A percentile compares a stretch with the other conserved stretches of the same genome.
Evolutionary conservation across 37 sponge, comb jelly and placozoan genomes (phyloP).

Genomic region (Cliona cf. orientalis): DNA sequence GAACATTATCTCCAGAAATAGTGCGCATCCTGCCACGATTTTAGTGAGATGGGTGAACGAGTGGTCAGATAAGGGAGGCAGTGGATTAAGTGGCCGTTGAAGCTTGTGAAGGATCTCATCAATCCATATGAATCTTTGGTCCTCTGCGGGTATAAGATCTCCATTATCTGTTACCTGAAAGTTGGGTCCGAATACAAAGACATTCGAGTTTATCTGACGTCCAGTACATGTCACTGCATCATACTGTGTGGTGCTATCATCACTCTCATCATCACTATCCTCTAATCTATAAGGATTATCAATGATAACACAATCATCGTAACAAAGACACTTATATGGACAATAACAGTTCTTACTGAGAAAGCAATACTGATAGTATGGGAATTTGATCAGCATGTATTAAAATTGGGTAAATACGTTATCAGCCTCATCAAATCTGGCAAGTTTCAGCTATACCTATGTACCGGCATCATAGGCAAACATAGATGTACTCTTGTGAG

Average conservation of each 20-base stretch:
- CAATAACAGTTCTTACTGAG: no score
- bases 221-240: slow-evolving; percentile 29
- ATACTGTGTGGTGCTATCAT: slow-evolving; percentile 13
- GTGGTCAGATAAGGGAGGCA: neutral
- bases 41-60: neutral
- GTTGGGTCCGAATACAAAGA: slow-evolving; percentile 34
- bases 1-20: slow-evolving; percentile 32
- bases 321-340: no score
- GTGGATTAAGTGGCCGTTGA: slow-evolving; percentile 9
- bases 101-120: slow-evolving; percentile 17
- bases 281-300: neutral
- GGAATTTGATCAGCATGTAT: no score
- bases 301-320: neutral
- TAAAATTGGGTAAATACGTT: no score
- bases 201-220: slow-evolving; percentile 16
- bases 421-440: no score
- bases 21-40: neutral
- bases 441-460: no score
- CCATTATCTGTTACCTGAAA: slow-evolving; percentile 11
- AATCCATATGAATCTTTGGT: slow-evolving; percentile 22
- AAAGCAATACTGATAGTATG: no score
- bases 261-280: slow-evolving; percentile 2
- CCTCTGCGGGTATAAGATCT: neutral
- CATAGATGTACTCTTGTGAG: no score
- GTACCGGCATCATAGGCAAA: no score